These are phyloP conservation scores for Bubo bubo DNA, from an alignment of 2,113 vertebrate genomes.

Conservation along the genomic window DNA sequence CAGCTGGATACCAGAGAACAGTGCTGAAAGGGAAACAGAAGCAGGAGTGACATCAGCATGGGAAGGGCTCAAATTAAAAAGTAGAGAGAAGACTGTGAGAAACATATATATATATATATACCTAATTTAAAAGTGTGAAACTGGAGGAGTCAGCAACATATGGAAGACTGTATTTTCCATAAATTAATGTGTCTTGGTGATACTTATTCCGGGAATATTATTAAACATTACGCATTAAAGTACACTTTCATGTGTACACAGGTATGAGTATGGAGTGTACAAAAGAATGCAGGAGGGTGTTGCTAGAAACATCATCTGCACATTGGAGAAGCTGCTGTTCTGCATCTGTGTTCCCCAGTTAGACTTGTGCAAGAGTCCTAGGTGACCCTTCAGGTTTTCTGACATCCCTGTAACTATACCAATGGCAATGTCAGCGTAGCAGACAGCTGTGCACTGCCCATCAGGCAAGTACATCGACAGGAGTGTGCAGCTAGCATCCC, in stretches of 20 bases:
- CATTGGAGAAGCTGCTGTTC: background rate
- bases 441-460: background rate
- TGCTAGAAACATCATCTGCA: background rate
- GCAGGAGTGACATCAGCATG: background rate
- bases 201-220: background rate
- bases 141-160: background rate
- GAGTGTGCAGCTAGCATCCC: background rate
- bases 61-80: background rate
- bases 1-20: background rate
- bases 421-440: fast-evolving
- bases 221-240: background rate
- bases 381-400: background rate
- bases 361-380: background rate
- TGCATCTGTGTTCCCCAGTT: background rate
- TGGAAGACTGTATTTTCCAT: background rate
- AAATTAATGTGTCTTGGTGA: background rate
- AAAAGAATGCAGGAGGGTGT: background rate
- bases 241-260: background rate
- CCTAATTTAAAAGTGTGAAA: background rate
- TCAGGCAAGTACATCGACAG: fast-evolving
- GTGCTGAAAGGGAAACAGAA: background rate
- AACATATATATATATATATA: background rate
- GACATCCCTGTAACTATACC: background rate
- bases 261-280: background rate
- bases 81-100: background rate